Base-by-base conservation (phyloP, 2,113 vertebrate genomes). In the Syngnathus scovelli region DNA sequence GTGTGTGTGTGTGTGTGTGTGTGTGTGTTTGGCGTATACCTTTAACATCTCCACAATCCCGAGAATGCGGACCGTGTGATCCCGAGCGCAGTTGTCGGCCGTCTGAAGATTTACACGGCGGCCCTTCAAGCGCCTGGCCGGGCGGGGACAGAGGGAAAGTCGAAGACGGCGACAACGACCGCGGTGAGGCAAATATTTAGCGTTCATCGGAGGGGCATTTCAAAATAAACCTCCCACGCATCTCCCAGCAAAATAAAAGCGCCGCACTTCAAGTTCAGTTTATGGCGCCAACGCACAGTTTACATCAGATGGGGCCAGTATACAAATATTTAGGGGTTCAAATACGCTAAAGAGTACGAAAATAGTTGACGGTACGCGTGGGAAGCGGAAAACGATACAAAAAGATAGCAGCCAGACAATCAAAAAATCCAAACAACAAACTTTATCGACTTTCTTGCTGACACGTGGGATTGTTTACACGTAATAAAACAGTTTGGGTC, bases 51-150 rank as follows among this genome's bases (percentile, higher is more conserved):
- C 39, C 13, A 78, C 81, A 86, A 91, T 91, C 89, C 46, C 15
- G 83, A 78, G 89, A 91, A 91, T 92, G 83, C 43, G n/a, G 58
- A 67, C 73, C 1, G 11, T 75, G 69, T 76, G 68, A 77, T 67
- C 18, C 39, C 33, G 55, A 66, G 67, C 54, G 48, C 88, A 89
- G 88, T 86, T 87, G 87, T 80, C 51, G 69, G 12, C 60, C 1
- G 36, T 33, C 36, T 0, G 66, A 75, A 68, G 82, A 85, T 86
- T 84, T 84, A 79, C 69, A n/a, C 68, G 13, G 38, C 16, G 7
- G 41, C 64, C 58, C 62, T 61, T 69, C 58, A 7, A 69, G 66
- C 36, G 5, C 36, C 18, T 3, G 16, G 16, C 1, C 16, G 3
- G 5, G 43, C 4, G 43, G 43, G 16, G 8, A 18, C 11, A 6